Evolutionary conservation across 1,140 invertebrate genomes (phyloP).

Genomic region (Drosophila mauritiana): DNA sequence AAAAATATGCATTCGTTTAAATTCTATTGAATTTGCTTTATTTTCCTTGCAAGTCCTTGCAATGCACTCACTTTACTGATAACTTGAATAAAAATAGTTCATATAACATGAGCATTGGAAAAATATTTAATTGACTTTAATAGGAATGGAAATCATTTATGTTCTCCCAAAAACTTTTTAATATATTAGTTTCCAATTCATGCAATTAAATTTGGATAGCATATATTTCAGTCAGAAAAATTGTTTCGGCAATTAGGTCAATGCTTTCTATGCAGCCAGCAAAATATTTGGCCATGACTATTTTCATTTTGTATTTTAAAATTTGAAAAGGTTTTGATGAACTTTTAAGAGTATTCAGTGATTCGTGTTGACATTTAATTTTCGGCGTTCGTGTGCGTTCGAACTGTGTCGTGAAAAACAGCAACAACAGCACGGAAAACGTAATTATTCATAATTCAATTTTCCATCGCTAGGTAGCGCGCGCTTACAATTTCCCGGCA

Average conservation of each 20-base stretch:
- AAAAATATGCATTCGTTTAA: not conserved
- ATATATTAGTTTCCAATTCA: slow-evolving; percentile 1
- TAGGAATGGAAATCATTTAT: not conserved
- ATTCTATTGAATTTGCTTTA: not conserved
- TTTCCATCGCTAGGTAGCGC: slow-evolving; percentile 67
- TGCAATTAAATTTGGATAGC: not conserved
- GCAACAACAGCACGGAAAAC: slow-evolving; percentile 39
- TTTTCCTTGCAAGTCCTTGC: not conserved
- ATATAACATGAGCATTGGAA: not conserved
- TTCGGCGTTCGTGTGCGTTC: not conserved
- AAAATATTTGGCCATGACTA: not conserved
- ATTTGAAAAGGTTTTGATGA: not conserved
- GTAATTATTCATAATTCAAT: slow-evolving; percentile 81
- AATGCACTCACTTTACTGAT: no score
- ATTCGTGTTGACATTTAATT: not conserved
- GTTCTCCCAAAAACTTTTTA: not conserved
- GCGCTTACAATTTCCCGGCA: slow-evolving; percentile 60
- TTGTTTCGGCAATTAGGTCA: not conserved
- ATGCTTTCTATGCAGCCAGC: not conserved
- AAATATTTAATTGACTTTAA: not conserved
- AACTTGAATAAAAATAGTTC: not conserved
- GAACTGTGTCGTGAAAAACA: not conserved
- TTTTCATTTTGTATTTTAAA: no score
- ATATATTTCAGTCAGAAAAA: not conserved
- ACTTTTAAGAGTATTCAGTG: slow-evolving; percentile 2